Conservation (phyloP, 2,113 vertebrate species). For the Elanoides forficatus region DNA sequence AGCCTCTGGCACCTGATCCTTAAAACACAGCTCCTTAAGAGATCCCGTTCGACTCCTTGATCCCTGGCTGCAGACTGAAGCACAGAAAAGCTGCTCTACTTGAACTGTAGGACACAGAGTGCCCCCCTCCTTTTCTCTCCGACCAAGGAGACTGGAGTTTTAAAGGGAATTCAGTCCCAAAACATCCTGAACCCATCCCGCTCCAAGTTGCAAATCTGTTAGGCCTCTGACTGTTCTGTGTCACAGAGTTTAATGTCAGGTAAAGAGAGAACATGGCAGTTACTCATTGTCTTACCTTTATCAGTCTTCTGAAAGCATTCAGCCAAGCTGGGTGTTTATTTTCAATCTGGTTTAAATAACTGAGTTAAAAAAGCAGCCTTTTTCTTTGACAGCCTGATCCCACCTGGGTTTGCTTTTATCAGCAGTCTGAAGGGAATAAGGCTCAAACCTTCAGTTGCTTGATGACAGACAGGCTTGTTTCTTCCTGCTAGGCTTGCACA, state of each 20-base stretch:
- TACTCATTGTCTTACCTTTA: background rate
- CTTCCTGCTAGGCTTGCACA: background rate
- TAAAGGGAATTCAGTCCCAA: background rate
- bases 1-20: background rate
- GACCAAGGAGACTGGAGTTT: background rate
- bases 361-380: background rate
- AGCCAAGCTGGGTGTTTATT: background rate
- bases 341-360: background rate
- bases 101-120: background rate
- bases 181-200: background rate
- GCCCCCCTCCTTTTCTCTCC: background rate
- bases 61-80: background rate
- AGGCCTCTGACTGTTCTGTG: background rate
- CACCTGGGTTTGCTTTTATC: background rate
- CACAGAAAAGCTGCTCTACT: background rate
- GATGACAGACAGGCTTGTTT: background rate
- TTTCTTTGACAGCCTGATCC: background rate
- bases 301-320: background rate
- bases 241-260: background rate
- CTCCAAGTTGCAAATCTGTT: background rate
- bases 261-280: background rate
- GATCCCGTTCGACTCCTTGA: background rate
- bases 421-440: background rate
- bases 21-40: background rate
- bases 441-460: background rate